Conservation (phyloP, 2,113 vertebrate genomes). For the Callipepla squamata region DNA sequence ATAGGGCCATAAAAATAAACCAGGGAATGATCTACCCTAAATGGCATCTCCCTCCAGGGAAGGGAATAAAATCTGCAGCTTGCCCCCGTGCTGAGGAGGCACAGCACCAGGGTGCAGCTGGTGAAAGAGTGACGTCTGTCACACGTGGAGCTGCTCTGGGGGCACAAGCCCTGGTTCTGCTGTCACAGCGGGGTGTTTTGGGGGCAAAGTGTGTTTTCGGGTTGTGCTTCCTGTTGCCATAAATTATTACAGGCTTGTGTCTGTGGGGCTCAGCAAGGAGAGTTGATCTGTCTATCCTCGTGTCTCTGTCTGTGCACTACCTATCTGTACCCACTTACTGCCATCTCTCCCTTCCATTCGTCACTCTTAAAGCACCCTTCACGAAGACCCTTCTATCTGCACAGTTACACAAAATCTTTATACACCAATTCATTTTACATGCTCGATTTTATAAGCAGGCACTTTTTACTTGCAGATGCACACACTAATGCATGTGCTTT, state of each 20-base stretch:
- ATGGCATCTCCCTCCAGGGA: constrained; percentile 40
- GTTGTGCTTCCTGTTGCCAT: rapidly evolving
- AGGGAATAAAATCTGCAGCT: background rate
- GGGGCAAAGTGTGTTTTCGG: rapidly evolving
- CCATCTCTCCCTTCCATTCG: background rate
- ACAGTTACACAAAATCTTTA: rapidly evolving
- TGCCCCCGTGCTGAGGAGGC: background rate
- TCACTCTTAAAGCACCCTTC: background rate
- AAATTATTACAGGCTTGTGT: rapidly evolving
- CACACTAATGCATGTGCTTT: background rate
- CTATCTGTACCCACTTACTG: background rate
- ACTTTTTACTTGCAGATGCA: background rate
- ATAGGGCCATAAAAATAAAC: constrained; percentile 14
- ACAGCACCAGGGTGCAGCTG: background rate
- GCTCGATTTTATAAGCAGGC: rapidly evolving
- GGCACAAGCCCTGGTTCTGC: background rate
- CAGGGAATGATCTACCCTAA: constrained; percentile 28
- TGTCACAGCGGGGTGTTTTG: background rate
- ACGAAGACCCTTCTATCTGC: rapidly evolving
- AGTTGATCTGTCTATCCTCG: background rate
- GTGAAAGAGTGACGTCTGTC: background rate
- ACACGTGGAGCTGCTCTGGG: background rate
- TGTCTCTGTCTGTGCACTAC: rapidly evolving
- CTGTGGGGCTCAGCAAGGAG: background rate
- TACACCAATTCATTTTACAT: rapidly evolving